These are phyloP conservation scores for Channa argus DNA, from an alignment of 2,113 vertebrate species.

Conservation along the genomic window DNA sequence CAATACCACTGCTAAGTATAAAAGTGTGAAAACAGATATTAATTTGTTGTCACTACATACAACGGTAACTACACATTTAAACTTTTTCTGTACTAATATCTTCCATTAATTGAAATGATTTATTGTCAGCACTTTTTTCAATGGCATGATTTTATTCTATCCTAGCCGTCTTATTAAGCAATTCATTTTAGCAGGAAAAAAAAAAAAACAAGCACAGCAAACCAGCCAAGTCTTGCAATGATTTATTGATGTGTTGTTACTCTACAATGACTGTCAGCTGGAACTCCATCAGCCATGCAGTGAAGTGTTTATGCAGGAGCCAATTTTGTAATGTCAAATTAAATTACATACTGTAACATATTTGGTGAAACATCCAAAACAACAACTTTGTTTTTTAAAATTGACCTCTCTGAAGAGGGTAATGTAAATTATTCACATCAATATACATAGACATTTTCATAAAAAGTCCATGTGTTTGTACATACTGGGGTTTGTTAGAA, in stretches of 20 bases:
- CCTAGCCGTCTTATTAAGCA: not conserved
- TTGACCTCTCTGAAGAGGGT: not conserved
- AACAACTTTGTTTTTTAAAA: conserved; percentile 21
- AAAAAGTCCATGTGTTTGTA: not conserved
- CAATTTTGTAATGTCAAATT: conserved; percentile 23
- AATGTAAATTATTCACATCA: conserved; percentile 13
- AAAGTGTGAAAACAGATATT: conserved; percentile 23
- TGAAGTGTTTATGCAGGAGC: conserved; percentile 40
- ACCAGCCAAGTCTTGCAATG: conserved; percentile 43
- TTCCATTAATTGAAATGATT: conserved; percentile 17
- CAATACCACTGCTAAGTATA: conserved; percentile 23
- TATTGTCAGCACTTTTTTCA: conserved; percentile 40
- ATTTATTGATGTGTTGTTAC: conserved; percentile 34
- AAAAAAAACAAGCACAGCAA: conserved; percentile 42
- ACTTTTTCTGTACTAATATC: not conserved
- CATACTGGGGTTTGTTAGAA: not conserved
- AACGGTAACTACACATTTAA: conserved; percentile 9
- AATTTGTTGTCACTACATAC: conserved; percentile 17
- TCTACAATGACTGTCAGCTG: conserved; percentile 20
- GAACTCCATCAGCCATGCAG: conserved; percentile 31
- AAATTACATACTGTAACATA: not conserved
- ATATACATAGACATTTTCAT: conserved; percentile 10
- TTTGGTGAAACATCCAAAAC: conserved; percentile 13
- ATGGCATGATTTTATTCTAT: conserved; percentile 28
- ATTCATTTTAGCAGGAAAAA: conserved; percentile 13